Base-by-base conservation (phyloP, 92 coral and sea anemone species). In the Siderastrea siderea region DNA sequence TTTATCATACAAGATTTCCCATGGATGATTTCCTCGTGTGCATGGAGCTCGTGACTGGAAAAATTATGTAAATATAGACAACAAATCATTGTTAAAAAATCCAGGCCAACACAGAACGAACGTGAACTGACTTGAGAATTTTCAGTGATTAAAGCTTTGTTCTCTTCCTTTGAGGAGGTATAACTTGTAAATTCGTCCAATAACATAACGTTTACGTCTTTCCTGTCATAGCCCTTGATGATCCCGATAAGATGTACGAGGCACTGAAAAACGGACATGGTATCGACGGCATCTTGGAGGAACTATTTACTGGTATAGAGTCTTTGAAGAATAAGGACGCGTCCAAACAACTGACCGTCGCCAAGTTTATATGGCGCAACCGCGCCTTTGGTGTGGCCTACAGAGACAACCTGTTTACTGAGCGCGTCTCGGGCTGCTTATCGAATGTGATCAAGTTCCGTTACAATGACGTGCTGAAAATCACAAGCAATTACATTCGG, bases 361-460 rank as follows among this genome's bases (percentile, higher is more conserved):
- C 80, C 7, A 75, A 75, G 66, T 75, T 75, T 6, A 75, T 75
- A n/a, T 55, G 80, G 65, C 80, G 48, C 58, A 55, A 10, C 15
- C 80, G 80, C 26, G 66, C 16, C 50, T 58, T 49, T 12, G 80
- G 80, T 15, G 80, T 75, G 80, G 80, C 80, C 17, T 75, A 75
- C 26, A 55, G 51, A 1, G 11, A 75, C 5, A 15, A 38, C 65
- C 6, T 75, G 51, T 75, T 75, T 5, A 10, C 3, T 6, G 2
- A 75, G 8, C 43, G 16, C 4, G 45, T 75, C 16, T 54, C 80
- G 7, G 80, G 45, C 44, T 75, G 80, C 13, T 12, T 75, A 43
- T 54, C 80, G 3, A 26, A 10, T 10, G 65, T 75, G 80, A 75
- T 75, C 80, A 75, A 75, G 65, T 75, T 75, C 50, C 80, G 80